phyloP scores from a whole-genome alignment of 2,888 invertebrate genomes.

The Eupithecia abbreviata region DNA sequence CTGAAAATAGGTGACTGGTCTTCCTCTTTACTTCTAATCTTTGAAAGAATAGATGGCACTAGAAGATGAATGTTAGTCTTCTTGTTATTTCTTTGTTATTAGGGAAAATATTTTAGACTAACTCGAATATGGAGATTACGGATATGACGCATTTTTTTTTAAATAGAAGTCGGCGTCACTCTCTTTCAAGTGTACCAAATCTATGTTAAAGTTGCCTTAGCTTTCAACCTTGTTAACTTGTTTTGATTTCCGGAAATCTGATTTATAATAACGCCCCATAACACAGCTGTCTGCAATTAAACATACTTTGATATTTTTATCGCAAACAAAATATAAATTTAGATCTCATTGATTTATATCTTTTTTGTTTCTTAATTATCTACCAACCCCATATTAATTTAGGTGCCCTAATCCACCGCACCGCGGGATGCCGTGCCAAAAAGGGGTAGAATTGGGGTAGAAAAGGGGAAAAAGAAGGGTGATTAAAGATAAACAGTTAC shows the following conservation, averaged over 20 bases:
- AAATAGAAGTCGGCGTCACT: not conserved
- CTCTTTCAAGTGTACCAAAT: not conserved
- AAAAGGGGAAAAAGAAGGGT: conserved; percentile 71
- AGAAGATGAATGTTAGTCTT: not conserved
- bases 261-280: not conserved
- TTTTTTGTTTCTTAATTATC: conserved; percentile 53
- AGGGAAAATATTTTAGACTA: not conserved
- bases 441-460: conserved; percentile 70
- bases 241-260: not conserved
- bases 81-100: not conserved
- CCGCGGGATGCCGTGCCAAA: conserved; percentile 56
- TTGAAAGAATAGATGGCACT: not conserved
- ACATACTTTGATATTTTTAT: conserved; percentile 9
- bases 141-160: not conserved
- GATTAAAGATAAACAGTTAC: conserved; percentile 81
- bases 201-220: not conserved
- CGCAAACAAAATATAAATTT: conserved; percentile 42
- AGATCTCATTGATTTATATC: conserved; percentile 49
- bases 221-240: not conserved
- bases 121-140: not conserved
- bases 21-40: not conserved
- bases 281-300: not conserved
- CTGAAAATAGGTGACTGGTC: not conserved
- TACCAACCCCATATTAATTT: conserved; percentile 63
- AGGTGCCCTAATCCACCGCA: conserved; percentile 70